phyloP scores from a whole-genome alignment of 2,113 vertebrate genomes.

The Scalopus aquaticus region DNA sequence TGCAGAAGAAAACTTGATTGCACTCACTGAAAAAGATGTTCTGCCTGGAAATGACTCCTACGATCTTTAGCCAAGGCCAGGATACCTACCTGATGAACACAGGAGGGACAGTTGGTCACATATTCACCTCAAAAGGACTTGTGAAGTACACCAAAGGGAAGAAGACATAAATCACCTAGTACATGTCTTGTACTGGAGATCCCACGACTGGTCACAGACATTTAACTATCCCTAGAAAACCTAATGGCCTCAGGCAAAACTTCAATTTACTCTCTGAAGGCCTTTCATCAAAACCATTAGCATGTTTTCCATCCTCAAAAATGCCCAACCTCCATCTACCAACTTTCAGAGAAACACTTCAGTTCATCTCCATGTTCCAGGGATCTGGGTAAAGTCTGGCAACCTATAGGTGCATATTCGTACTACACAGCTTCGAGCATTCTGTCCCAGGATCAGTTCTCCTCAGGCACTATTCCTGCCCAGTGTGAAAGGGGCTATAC shows the following conservation, averaged over 20 bases:
- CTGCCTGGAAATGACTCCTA: background rate
- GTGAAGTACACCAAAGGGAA: background rate
- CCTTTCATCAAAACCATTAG: conserved; percentile 24
- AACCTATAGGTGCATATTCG: background rate
- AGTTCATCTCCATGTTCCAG: background rate
- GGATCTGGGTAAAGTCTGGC: background rate
- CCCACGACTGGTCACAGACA: background rate
- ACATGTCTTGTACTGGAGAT: background rate
- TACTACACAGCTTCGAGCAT: background rate
- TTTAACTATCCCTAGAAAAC: background rate
- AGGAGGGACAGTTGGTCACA: background rate
- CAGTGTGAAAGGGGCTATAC: background rate
- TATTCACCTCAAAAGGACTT: background rate
- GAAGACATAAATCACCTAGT: background rate
- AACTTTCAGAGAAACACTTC: conserved; percentile 22
- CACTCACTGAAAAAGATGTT: background rate
- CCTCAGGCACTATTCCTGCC: background rate
- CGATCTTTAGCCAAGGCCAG: background rate
- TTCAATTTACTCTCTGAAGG: background rate
- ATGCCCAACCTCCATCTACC: background rate
- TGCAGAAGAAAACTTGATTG: background rate
- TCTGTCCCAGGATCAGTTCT: background rate
- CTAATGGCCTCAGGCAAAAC: conserved; percentile 37
- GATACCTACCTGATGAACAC: background rate
- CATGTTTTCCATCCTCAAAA: conserved; percentile 18